phyloP scores from a whole-genome alignment of 2,888 invertebrate genomes.

The Blastobasis adustella region DNA sequence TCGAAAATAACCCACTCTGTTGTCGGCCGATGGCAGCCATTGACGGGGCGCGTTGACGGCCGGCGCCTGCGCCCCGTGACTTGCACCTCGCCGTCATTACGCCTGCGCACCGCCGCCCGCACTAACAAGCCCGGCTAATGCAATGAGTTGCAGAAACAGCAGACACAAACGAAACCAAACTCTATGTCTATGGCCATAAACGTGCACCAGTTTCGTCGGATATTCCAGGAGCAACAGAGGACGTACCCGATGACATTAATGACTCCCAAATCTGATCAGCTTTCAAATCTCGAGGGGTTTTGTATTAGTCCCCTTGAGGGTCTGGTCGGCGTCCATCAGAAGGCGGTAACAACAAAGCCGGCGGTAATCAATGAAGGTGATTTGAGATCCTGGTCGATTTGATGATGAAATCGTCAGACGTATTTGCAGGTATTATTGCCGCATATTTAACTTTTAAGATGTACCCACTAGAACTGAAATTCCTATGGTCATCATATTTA shows the following conservation, averaged over 20 bases:
- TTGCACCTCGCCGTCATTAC: conserved; percentile 68
- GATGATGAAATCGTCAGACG: too few species aligned
- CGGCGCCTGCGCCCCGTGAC: conserved; percentile 63
- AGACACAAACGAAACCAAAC: too few species aligned
- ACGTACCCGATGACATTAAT: conserved; percentile 66
- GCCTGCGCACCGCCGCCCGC: conserved; percentile 34
- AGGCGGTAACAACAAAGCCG: conserved; percentile 58
- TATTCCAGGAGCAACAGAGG: conserved; percentile 54
- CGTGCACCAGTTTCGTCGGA: conserved; percentile 20
- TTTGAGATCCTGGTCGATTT: conserved; percentile 5
- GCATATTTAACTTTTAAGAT: too few species aligned
- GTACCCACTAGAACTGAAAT: too few species aligned
- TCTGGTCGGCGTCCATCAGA: conserved; percentile 40
- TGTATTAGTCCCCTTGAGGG: conserved; percentile 46
- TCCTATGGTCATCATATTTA: too few species aligned
- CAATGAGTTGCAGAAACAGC: conserved; percentile 67
- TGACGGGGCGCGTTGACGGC: conserved; percentile 63
- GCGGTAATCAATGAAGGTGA: conserved; percentile 52
- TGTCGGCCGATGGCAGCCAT: conserved; percentile 58
- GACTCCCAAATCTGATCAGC: conserved; percentile 51
- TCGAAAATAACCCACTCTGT: conserved; percentile 67
- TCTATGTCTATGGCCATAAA: conserved; percentile 15
- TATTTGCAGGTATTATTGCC: too few species aligned
- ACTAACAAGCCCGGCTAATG: conserved; percentile 73
- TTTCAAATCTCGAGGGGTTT: conserved; percentile 44